A percentile compares a stretch with the other conserved stretches of the same genome.
These are phyloP conservation scores for Idaea biselata DNA, from an alignment of 2,888 invertebrate species.

Conservation along the genomic window DNA sequence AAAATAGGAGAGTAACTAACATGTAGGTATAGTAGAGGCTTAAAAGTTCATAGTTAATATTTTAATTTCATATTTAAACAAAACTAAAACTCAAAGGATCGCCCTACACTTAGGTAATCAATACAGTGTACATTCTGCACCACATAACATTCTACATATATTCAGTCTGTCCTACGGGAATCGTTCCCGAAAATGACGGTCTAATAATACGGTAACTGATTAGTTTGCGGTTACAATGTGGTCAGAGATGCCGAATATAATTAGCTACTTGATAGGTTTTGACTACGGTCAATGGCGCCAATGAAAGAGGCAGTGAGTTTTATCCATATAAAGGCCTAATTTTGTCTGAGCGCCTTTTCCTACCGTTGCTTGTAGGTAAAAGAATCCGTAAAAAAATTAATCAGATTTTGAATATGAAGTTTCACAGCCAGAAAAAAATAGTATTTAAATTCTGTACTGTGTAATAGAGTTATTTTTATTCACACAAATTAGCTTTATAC, in stretches of 20 bases:
- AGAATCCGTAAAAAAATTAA: too few relatives aligned
- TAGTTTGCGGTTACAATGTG: conserved; percentile 68
- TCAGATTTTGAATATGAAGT: too few relatives aligned
- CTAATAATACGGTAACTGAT: conserved; percentile 74
- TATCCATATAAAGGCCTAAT: conserved; percentile 10
- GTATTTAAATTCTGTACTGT: too few relatives aligned
- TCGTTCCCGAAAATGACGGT: conserved; percentile 63
- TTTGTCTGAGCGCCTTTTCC: too few relatives aligned
- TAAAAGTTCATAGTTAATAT: neutral
- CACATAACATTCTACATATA: neutral
- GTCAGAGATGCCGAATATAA: conserved; percentile 42
- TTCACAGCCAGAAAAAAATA: too few relatives aligned
- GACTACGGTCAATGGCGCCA: conserved; percentile 60
- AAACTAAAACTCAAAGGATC: conserved; percentile 10
- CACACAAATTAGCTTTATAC: too few relatives aligned
- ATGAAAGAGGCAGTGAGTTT: conserved; percentile 59
- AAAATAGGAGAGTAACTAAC: too few relatives aligned
- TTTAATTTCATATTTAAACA: neutral
- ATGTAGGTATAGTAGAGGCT: too few relatives aligned
- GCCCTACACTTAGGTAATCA: neutral
- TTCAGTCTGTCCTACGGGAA: conserved; percentile 48
- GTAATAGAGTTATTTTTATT: too few relatives aligned
- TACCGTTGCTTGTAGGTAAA: too few relatives aligned
- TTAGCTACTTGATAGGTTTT: conserved; percentile 11
- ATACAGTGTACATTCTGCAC: neutral